Base-by-base conservation (phyloP, 2,797 vertebrate genomes). In the Semotilus atromaculatus region DNA sequence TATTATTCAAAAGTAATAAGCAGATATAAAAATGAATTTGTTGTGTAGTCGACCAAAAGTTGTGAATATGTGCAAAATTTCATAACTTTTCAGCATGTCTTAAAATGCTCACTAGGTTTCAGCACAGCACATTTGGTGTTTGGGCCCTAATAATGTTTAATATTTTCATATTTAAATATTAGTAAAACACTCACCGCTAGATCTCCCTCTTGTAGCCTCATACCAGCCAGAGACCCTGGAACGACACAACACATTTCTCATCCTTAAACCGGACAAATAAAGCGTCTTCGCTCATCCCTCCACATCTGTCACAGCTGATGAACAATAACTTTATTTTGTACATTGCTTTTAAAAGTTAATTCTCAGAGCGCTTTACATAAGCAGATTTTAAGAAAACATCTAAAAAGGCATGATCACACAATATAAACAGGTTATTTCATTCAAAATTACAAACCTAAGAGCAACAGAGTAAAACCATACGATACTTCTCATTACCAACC, bases 181-280 rank as follows among this genome's bases (percentile, higher is more conserved):
- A 62, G 23, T 31, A 43, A 23, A 21, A 29, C 14, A 91, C 97
- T 97, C 92, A 99, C 98, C 26, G 97, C 96, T 88, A 98, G 91
- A 91, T 99, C 97, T 70, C 97, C 97, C 88, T 95, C 95, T 86
- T 96, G 94, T 7, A 99, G 97, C 73, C 93, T 96, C 97, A 99
- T 99, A 84, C 97, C 98, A 26, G 97, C 97, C 93, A 99, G 90
- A 0, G 98, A 99, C 0, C 96, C 98, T 99, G 91, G 43, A 89
- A 90, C 43, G 5, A 62, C 38, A 73, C 72, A 77, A 85, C 62
- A 76, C 81, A 73, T 62, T n/a, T 73, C 48, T 68, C 26, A 23
- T 73, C 26, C 19, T 62, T 29, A 55, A 68, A 79, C 38, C 34
- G 31, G 26, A 84, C 45, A 43, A 31, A 40, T 31, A 40, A 60